Evolutionary conservation across 2,888 invertebrate species (phyloP).

Genomic region (Andrena praecox): DNA sequence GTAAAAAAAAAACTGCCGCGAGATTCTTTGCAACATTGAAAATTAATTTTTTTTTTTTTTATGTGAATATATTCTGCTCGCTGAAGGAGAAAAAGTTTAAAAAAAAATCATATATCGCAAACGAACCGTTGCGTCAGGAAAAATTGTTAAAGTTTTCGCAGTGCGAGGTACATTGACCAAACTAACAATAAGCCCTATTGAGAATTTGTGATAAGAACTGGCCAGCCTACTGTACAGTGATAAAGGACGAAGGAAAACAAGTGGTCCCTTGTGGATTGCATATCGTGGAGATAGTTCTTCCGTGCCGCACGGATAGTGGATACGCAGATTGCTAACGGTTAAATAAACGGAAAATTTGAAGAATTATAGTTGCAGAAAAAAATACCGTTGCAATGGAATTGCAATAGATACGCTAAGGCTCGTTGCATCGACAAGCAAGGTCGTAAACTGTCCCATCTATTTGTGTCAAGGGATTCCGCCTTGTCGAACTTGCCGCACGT

Average conservation of each 20-base stretch:
- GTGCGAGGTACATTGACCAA: background rate
- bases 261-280: constrained; percentile 50
- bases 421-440: background rate
- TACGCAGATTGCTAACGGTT: constrained; percentile 12
- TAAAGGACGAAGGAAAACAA: constrained; percentile 34
- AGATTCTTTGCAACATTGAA: too few species aligned
- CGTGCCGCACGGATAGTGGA: background rate
- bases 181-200: background rate
- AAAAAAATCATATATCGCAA: too few species aligned
- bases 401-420: background rate
- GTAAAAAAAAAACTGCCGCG: too few species aligned
- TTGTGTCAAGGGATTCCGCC: constrained; percentile 37
- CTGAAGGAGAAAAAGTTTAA: too few species aligned
- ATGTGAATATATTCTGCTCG: too few species aligned
- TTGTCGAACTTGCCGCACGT: background rate
- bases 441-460: constrained; percentile 5
- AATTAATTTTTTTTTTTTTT: too few species aligned
- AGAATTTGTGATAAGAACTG: constrained; percentile 46
- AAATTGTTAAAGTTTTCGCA: too few species aligned
- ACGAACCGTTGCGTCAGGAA: too few species aligned
- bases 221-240: constrained; percentile 36
- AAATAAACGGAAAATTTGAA: constrained; percentile 8
- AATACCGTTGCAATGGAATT: background rate
- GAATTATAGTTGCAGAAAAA: background rate
- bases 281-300: constrained; percentile 6